Evolutionary conservation across 2,113 vertebrate genomes (phyloP).

Genomic region (Carollia perspicillata): DNA sequence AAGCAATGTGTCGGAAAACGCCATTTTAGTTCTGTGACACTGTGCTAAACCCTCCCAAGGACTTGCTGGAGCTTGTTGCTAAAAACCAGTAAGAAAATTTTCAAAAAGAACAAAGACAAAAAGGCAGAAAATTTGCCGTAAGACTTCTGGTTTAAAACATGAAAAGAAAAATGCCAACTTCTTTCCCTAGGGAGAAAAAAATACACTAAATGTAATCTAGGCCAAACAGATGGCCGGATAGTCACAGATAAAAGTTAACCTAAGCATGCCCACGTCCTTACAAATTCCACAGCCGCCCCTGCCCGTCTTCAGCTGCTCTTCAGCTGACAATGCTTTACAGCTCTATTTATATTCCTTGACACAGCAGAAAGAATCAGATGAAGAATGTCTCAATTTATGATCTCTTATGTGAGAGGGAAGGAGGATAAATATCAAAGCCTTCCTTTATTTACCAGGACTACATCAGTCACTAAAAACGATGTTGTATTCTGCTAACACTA

Average conservation of each 20-base stretch:
- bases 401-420: conserved; percentile 12
- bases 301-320: conserved; percentile 32
- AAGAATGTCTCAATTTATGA: conserved; percentile 33
- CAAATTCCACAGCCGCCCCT: conserved; percentile 11
- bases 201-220: conserved; percentile 16
- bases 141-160: conserved; percentile 40
- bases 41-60: not conserved
- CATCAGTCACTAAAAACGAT: conserved; percentile 57
- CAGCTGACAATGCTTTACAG: not conserved
- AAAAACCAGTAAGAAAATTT: not conserved
- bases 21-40: not conserved
- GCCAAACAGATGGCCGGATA: conserved; percentile 60
- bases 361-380: conserved; percentile 3
- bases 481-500: conserved; percentile 21
- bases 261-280: conserved; percentile 20
- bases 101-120: not conserved
- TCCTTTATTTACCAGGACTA: conserved; percentile 56
- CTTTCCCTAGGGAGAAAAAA: not conserved
- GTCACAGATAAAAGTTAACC: conserved; percentile 53
- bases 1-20: not conserved
- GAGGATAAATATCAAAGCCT: conserved; percentile 30
- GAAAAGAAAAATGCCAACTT: conserved; percentile 59
- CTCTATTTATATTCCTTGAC: conserved; percentile 43
- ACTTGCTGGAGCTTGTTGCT: not conserved
- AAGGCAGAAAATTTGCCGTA: conserved; percentile 33